Evolutionary conservation across 2,888 invertebrate genomes (phyloP), one percentile per base, ranked within the genome.

Genomic region (Torymus auratus): DNA sequence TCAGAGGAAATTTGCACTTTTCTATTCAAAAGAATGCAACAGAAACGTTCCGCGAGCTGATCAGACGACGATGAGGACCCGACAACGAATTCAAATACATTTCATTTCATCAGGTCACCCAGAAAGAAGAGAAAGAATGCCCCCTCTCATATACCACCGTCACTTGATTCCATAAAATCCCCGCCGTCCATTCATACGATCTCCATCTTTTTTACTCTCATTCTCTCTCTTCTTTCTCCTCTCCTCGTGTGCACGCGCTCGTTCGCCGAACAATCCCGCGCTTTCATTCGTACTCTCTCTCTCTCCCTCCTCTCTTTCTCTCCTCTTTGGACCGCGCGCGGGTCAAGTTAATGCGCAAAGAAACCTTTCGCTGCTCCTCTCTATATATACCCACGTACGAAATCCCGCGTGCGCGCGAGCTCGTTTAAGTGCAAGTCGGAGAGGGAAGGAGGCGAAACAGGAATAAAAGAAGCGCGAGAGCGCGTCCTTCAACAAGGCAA

Each of bases 261-360:
- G 65, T 52, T 12, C 61, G 7, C 12, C 73, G 50, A 74, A 74
- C 73, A 74, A 74, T 74, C 20, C 52, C 41, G 65, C 56, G 65
- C 73, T 74, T 74, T 74, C 64, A 74, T 74, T 74, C 65, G 20
- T 17, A 65, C 56, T 83, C 60, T 74, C 41, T 74, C 14, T 41
- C 28, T 41, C 41, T 41, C 41, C 7, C 41, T 41, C 7, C 41
- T 41, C 7, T 10, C 41, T 41, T 7, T 7, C 7, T 41, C 41
- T 41, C 41, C 41, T 41, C 41, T 41, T 41, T 41, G 41, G 41
- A 41, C 41, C 7, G 41, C 7, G 7, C 64, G 0, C 56, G 52
- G 71, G 65, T 50, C 52, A 67, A 67, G 55, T 68, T 72, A 60
- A 41, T 68, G 61, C 53, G 58, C 72, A 67, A 52, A 72, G 72